Evolutionary conservation across 2,888 invertebrate species (phyloP), one percentile per base, ranked within the genome.

Genomic region (Xestia xanthographa): DNA sequence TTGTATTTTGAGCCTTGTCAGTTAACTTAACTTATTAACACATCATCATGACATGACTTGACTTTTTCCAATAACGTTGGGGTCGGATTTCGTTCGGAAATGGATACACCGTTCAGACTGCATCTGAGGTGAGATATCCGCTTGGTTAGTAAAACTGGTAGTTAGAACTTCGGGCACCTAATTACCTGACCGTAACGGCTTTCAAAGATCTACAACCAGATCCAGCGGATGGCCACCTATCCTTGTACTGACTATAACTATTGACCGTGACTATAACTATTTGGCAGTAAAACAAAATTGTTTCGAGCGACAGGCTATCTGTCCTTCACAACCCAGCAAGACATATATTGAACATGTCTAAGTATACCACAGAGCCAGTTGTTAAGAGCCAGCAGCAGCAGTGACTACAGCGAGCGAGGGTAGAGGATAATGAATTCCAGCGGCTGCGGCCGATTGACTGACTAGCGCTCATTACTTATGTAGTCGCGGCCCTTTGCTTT

Each of bases 381-480:
- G 79, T 67, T 34, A 38, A 62, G 26, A 22, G 34, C 29, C 65
- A n/a, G 5, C 45, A 29, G 71, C 14, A 62, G 17, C 17, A 22
- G n/a, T 22, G 12, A 12, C 22, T 26, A 11, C 34, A 53, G 56
- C 34, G 34, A 65, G 69, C 22, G 29, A 67, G 66, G 79, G 67
- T 75, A 65, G 29, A 50, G 79, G 75, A 79, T 83, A 83, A 83
- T 75, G 9, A 62, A 79, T 79, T 69, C 65, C 3, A 62, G 20
- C 72, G 68, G 38, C 56, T 43, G 78, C 50, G 62, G 50, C 41
- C 74, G 83, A 68, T 71, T 68, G 83, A 79, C 68, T 83, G 65
- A 48, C 41, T 38, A 14, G 50, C 70, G 29, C 63, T n/a, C 75
- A 83, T 83, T 75, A 75, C 71, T 71, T 68, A 79, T 75, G 82